Percentiles rank a stretch among this genome's conserved stretches.
Conservation (phyloP, 2,888 invertebrate genomes). For the Drosophila prostipennis region DNA sequence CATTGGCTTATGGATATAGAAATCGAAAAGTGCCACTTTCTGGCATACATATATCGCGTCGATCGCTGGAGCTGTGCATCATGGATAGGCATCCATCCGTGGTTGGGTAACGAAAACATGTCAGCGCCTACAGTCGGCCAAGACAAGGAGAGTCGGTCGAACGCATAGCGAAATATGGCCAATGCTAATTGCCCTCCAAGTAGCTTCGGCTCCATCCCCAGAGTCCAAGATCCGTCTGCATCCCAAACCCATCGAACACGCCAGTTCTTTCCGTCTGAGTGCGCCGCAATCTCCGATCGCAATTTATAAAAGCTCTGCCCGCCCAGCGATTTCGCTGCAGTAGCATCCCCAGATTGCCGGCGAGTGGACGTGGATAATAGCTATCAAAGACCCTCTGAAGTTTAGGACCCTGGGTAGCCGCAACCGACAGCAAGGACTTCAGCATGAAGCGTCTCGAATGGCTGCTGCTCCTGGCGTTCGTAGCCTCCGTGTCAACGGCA, state of each 20-base stretch:
- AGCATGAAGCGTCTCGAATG: constrained; percentile 65
- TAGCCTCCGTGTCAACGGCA: constrained; percentile 46
- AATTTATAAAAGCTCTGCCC: constrained; percentile 82
- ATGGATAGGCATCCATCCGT: constrained; percentile 64
- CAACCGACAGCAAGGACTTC: constrained; percentile 12
- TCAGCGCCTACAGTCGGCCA: constrained; percentile 63
- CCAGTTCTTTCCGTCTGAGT: constrained; percentile 82
- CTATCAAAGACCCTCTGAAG: constrained; percentile 2
- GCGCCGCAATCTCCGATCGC: constrained; percentile 53
- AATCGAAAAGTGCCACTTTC: constrained; percentile 44
- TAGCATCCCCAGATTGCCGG: constrained; percentile 67
- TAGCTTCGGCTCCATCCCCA: constrained; percentile 21
- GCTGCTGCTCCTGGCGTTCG: constrained; percentile 66
- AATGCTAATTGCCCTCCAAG: constrained; percentile 64
- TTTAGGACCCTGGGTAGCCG: constrained; percentile 15
- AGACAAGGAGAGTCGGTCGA: constrained; percentile 14
- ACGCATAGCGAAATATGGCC: constrained; percentile 51
- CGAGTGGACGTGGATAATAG: constrained; percentile 41
- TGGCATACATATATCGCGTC: background rate
- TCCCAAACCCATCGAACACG: constrained; percentile 72
- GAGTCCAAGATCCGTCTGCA: constrained; percentile 33
- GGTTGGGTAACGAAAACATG: constrained; percentile 82
- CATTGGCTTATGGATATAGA: constrained; percentile 18
- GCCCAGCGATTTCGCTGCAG: constrained; percentile 77
- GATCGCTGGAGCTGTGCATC: constrained; percentile 37